A percentile compares a stretch with the other conserved stretches of the same genome.
Conservation (phyloP, 2,113 vertebrate genomes). For the Archocentrus centrarchus region DNA sequence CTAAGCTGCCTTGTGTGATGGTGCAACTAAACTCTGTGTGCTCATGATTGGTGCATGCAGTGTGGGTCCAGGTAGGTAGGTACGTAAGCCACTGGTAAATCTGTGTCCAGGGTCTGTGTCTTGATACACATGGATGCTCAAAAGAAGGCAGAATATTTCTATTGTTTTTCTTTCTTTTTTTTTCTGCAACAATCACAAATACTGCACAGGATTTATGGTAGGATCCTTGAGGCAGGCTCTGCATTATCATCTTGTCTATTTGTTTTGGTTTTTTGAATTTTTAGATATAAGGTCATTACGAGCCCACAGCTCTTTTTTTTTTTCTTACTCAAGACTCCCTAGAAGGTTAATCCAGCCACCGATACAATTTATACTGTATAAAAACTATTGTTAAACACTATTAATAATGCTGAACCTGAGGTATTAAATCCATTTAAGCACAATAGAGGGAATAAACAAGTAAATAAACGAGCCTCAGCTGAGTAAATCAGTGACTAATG, state of each 20-base stretch:
- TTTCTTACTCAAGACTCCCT: neutral
- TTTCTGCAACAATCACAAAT: neutral
- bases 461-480: slow-evolving; percentile 33
- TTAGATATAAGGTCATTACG: slow-evolving; percentile 1
- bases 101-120: neutral
- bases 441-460: slow-evolving; percentile 29
- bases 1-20: neutral
- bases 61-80: neutral
- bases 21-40: no score
- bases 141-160: neutral
- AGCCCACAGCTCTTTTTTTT: neutral
- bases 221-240: neutral
- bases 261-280: neutral
- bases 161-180: neutral
- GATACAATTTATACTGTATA: slow-evolving; percentile 23
- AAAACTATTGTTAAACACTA: slow-evolving; percentile 25
- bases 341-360: slow-evolving; percentile 24
- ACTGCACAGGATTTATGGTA: neutral
- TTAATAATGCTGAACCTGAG: slow-evolving; percentile 10
- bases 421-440: slow-evolving; percentile 21
- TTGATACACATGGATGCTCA: no score
- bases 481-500: slow-evolving; percentile 15
- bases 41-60: neutral
- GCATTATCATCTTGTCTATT: neutral
- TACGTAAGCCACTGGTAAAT: neutral